Base-by-base conservation (phyloP, 2,113 vertebrate species). In the Elaphurus davidianus region DNA sequence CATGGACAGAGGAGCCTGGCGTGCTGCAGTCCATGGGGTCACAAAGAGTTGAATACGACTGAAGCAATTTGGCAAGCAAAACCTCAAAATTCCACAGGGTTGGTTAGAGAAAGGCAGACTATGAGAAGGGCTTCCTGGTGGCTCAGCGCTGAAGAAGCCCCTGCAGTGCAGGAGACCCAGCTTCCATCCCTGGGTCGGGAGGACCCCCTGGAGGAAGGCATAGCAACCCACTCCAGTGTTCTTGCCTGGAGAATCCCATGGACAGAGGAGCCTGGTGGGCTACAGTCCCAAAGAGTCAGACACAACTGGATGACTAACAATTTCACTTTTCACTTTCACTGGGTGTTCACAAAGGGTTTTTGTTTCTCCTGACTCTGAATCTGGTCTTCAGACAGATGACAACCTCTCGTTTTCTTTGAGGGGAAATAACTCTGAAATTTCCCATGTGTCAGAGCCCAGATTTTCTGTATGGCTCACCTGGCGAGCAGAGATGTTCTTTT, bases 341-440 rank as follows among this genome's bases (percentile, higher is more conserved):
- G 87, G 54, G 17, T 94, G 76, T 98, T 98, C 97, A 97, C 88
- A 90, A 36, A 93, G 87, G 47, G 95, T 94, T 98, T 97, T 98
- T 97, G 62, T 98, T 98, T 96, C 96, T 94, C 33, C 90, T 96
- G 14, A 30, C 84, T 98, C 93, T 93, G 36, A 94, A 90, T 98
- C 93, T 97, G 78, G 88, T 98, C 43, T 90, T 96, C 76, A 74
- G 57, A 43, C 40, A 14, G 85, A 67, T 0, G 40, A 74, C 36
- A 94, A 1, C 47, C 1, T 82, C 90, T 95, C 3, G 16, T 88
- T 96, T 87, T 81, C 71, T 87, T 33, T 0, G 0, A 98, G 62
- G 84, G 71, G 96, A 94, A 28, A 59, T 92, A 76, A 90, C 7
- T 55, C 64, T 78, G 30, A 93, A 36, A 0, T 78, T 64, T 86